Evolutionary conservation across 2,113 vertebrate genomes (phyloP).

Genomic region (Leiothrix lutea): DNA sequence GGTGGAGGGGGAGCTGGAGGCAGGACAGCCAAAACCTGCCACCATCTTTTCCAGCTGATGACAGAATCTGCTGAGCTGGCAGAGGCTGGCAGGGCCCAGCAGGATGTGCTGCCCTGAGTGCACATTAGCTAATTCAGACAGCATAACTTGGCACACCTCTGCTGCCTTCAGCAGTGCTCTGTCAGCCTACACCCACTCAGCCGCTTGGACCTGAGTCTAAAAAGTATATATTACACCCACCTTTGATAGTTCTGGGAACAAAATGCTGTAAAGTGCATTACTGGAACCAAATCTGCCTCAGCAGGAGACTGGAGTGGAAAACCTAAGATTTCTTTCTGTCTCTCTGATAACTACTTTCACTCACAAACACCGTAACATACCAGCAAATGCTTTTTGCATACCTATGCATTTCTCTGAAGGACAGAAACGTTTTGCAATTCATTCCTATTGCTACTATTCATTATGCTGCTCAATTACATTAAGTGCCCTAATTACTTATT

Average conservation of each 20-base stretch:
- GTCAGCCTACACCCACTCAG: neutral
- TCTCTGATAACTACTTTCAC: neutral
- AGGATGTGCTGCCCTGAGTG: neutral
- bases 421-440: neutral
- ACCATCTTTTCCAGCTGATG: fast-evolving
- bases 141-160: neutral
- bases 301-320: neutral
- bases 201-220: neutral
- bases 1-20: neutral
- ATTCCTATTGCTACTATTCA: constrained; percentile 45
- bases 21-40: neutral
- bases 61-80: neutral
- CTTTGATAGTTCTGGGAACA: constrained; percentile 30
- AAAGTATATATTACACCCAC: constrained; percentile 40
- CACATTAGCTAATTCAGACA: neutral
- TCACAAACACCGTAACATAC: neutral
- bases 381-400: neutral
- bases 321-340: constrained; percentile 8
- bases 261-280: constrained; percentile 39
- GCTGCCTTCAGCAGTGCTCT: neutral
- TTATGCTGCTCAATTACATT: constrained; percentile 54
- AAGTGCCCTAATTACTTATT: constrained; percentile 64
- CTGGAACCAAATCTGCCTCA: constrained; percentile 26
- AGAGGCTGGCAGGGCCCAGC: neutral
- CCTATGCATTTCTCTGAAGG: constrained; percentile 26